These are phyloP conservation scores for Drosophila pseudoobscura DNA, from an alignment of 1,140 invertebrate species.

Conservation along the genomic window DNA sequence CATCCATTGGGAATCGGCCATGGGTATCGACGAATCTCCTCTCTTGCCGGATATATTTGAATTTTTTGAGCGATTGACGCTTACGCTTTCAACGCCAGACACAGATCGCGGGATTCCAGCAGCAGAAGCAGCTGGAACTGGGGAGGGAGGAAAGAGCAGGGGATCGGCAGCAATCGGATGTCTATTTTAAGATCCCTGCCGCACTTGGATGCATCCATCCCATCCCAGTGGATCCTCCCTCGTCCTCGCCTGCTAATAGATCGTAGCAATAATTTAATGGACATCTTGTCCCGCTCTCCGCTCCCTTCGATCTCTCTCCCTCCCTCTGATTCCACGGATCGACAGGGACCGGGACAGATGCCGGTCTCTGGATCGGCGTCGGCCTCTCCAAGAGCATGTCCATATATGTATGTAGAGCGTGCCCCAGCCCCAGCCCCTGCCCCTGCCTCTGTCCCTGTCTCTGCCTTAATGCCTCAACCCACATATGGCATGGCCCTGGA, in stretches of 20 bases:
- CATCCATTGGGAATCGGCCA: background rate
- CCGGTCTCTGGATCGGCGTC: too few species aligned
- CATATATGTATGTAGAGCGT: conserved; percentile 10
- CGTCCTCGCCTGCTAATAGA: conserved; percentile 69
- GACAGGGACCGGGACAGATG: too few species aligned
- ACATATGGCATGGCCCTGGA: conserved; percentile 58
- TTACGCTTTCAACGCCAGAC: conserved; percentile 42
- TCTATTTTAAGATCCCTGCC: conserved; percentile 45
- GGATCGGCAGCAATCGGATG: background rate
- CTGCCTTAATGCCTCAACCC: conserved; percentile 18
- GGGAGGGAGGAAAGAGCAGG: background rate
- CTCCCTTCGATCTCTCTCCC: background rate
- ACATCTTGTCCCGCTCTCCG: conserved; percentile 29
- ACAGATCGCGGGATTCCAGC: conserved; percentile 10
- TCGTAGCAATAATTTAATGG: conserved; percentile 76
- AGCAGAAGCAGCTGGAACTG: too few species aligned
- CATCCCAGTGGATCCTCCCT: conserved; percentile 13
- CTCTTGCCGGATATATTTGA: background rate
- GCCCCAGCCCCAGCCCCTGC: background rate
- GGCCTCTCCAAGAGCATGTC: too few species aligned
- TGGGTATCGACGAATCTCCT: background rate
- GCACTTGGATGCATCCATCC: conserved; percentile 2
- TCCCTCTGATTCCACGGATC: too few species aligned
- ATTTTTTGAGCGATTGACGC: conserved; percentile 25
- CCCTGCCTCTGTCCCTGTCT: background rate